A percentile compares a stretch with the other conserved stretches of the same genome.
phyloP scores from a whole-genome alignment of 2,113 vertebrate genomes.

The Gallinago jamesoni region DNA sequence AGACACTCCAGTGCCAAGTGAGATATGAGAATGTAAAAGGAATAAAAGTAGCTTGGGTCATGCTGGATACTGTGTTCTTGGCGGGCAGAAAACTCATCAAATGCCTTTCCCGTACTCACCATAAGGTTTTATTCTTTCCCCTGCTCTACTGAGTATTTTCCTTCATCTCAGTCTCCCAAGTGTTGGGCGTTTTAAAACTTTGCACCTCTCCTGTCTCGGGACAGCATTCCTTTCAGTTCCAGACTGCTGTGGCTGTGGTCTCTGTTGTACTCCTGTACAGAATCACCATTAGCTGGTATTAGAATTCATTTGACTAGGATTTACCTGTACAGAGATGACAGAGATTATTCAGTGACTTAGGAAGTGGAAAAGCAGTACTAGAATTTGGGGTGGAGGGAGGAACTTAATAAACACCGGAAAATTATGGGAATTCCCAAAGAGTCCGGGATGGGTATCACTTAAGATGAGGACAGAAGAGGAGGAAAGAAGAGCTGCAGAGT shows the following conservation, averaged over 20 bases:
- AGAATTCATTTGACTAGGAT: neutral
- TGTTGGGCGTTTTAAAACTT: neutral
- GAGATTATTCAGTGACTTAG: neutral
- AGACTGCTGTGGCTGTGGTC: neutral
- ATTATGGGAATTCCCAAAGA: neutral
- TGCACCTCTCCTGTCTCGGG: neutral
- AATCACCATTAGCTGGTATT: neutral
- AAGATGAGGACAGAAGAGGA: neutral
- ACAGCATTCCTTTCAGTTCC: neutral
- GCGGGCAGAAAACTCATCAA: neutral
- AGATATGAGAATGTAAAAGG: neutral
- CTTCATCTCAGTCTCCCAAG: neutral
- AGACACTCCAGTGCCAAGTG: neutral
- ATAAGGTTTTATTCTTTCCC: neutral
- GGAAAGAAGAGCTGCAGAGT: neutral
- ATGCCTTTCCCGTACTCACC: neutral
- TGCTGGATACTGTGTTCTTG: neutral
- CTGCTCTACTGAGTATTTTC: neutral
- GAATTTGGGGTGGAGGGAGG: neutral
- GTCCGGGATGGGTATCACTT: neutral
- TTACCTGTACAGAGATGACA: neutral
- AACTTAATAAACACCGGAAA: neutral
- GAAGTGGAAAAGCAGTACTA: neutral
- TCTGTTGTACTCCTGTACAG: neutral
- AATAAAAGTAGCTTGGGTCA: neutral